These are phyloP conservation scores for Eristalis intricaria DNA, from an alignment of 2,888 invertebrate species.

Conservation along the genomic window DNA sequence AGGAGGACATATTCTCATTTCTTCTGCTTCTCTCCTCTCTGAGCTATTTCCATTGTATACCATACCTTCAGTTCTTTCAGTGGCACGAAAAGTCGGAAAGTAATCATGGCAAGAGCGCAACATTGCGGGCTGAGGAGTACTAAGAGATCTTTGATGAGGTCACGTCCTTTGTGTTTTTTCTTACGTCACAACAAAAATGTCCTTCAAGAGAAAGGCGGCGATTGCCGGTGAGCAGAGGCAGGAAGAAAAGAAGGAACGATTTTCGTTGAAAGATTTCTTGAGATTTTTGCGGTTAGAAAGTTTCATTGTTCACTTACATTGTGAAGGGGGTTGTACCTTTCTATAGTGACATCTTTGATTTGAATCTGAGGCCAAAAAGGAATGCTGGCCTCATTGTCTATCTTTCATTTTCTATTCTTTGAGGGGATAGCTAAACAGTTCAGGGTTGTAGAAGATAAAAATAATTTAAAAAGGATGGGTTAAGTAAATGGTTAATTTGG, in stretches of 20 bases:
- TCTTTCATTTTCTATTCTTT: background rate
- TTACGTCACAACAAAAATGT: background rate
- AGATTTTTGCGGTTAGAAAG: background rate
- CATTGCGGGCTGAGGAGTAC: slow-evolving; percentile 13
- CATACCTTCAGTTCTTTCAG: slow-evolving; percentile 7
- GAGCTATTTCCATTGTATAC: slow-evolving; percentile 13
- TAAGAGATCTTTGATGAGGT: slow-evolving; percentile 40
- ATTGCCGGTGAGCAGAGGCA: background rate
- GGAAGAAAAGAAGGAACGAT: background rate
- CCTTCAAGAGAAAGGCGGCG: background rate
- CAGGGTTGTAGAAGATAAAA: background rate
- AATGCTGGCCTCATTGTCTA: background rate
- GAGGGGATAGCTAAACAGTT: background rate
- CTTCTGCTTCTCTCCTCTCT: background rate
- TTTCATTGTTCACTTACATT: background rate
- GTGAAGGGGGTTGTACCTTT: background rate
- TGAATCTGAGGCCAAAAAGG: background rate
- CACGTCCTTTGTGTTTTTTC: slow-evolving; percentile 30
- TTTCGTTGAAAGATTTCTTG: slow-evolving; percentile 8
- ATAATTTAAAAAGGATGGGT: background rate
- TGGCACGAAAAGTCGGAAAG: slow-evolving; percentile 7
- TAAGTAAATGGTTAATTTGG: background rate
- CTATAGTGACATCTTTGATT: background rate
- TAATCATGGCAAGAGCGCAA: background rate
- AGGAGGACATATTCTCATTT: slow-evolving; percentile 19